Base-by-base conservation (phyloP, 2,113 vertebrate genomes). In the Connochaetes taurinus region DNA sequence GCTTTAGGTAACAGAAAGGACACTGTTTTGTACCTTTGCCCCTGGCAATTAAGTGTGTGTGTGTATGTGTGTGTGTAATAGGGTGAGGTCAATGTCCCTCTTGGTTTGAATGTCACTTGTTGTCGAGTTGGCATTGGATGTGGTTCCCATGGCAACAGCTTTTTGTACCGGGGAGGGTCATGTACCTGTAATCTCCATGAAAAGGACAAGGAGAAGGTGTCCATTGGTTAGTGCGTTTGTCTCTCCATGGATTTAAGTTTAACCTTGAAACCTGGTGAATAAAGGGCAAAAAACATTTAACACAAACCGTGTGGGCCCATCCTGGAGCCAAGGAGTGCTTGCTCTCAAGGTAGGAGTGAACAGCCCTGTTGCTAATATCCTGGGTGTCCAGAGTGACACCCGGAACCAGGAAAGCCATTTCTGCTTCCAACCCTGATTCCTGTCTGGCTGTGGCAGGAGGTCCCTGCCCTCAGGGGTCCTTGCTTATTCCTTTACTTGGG, bases 51-150 rank as follows among this genome's bases (percentile, higher is more conserved):
- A 8, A 7, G 81, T 7, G 57, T 74, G 40, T 84, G 86, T 43
- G 40, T 9, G 58, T 76, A 23, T 55, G 71, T 27, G 16, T 57
- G 57, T 25, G 36, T 45, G 53, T 14, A 29, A 14, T 76, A 36
- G 43, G 60, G 45, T 97, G 80, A 93, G 96, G 80, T 92, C 96
- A 90, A 7, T 94, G 98, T 98, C 98, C 98, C 98, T 98, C 97
- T 97, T 96, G 98, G 97, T 98, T 98, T 99, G 98, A 99, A 99
- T 98, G 98, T 99, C 98, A 98, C 98, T 99, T 98, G 97, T 98
- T 98, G 98, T 98, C 97, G 98, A 92, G 97, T 97, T 98, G 98
- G 98, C 98, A 98, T 98, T 97, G 67, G 87, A 89, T 50, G 67
- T 98, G 89, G 98, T 99, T 99, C 97, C 98, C 97, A 98, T 98